phyloP scores from a whole-genome alignment of 1,140 invertebrate genomes.

The Battus philenor region DNA sequence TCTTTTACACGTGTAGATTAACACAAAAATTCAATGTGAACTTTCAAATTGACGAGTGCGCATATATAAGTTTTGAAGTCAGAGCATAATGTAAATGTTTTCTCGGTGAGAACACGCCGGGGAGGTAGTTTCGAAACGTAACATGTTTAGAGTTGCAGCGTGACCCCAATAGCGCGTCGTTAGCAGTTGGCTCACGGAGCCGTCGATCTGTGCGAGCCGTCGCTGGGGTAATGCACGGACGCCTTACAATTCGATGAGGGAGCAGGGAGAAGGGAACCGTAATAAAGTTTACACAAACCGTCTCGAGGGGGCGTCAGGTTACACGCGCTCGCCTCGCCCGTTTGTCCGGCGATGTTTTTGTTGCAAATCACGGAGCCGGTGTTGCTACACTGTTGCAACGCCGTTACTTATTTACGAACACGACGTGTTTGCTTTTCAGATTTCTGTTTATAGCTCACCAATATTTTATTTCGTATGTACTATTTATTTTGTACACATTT shows the following conservation, averaged over 20 bases:
- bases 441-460: no score
- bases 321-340: constrained; percentile 42
- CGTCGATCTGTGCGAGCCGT: constrained; percentile 59
- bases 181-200: constrained; percentile 57
- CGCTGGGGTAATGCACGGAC: constrained; percentile 58
- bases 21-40: no score
- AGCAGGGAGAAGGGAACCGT: constrained; percentile 35
- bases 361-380: constrained; percentile 57
- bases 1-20: no score
- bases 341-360: constrained; percentile 59
- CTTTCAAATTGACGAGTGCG: no score
- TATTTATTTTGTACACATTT: no score
- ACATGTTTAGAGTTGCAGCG: constrained; percentile 17
- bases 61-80: no score
- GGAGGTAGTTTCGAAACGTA: constrained; percentile 1
- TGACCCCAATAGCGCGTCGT: constrained; percentile 50
- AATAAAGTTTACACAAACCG: constrained; percentile 72
- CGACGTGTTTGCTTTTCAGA: no score
- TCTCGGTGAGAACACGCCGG: no score
- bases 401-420: constrained; percentile 51
- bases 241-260: constrained; percentile 52
- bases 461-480: no score
- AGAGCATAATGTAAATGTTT: no score
- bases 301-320: constrained; percentile 39
- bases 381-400: constrained; percentile 57